Percentiles rank a stretch among this genome's conserved stretches.
phyloP scores from a whole-genome alignment of 2,888 invertebrate genomes.

The Gnatocerus cornutus region DNA sequence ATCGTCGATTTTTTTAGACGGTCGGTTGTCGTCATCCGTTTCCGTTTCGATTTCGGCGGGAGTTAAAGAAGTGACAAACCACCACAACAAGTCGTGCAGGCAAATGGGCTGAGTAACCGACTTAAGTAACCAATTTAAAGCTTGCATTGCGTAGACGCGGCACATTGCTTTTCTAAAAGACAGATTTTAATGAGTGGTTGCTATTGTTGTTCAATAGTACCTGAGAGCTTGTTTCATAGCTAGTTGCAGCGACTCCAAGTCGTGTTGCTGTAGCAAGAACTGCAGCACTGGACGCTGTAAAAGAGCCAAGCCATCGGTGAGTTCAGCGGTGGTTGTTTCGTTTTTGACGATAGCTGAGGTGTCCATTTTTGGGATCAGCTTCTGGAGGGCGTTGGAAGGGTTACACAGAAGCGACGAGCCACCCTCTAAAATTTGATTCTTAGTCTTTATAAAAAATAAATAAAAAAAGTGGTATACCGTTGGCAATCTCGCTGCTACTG shows the following conservation, averaged over 20 bases:
- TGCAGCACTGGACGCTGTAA: constrained; percentile 88
- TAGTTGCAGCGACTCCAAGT: constrained; percentile 86
- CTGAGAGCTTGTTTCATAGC: constrained; percentile 91
- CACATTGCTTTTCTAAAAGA: constrained; percentile 79
- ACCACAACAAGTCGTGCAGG: constrained; percentile 97
- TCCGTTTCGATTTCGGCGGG: constrained; percentile 73
- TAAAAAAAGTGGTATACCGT: no score
- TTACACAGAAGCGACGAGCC: constrained; percentile 89
- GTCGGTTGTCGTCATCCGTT: constrained; percentile 74
- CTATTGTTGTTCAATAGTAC: constrained; percentile 67
- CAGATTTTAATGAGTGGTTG: no score
- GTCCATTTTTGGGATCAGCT: constrained; percentile 81
- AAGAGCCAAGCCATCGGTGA: constrained; percentile 75
- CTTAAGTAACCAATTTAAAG: constrained; percentile 94
- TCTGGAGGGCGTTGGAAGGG: constrained; percentile 90
- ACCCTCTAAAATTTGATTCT: constrained; percentile 72
- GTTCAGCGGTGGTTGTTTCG: constrained; percentile 66
- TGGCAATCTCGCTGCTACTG: constrained; percentile 79
- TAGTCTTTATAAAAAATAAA: constrained; percentile 31
- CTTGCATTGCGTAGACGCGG: constrained; percentile 92
- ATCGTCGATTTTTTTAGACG: constrained; percentile 68
- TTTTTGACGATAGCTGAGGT: constrained; percentile 72
- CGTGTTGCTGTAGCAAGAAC: constrained; percentile 90
- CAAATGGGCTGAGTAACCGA: constrained; percentile 93
- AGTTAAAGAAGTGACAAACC: constrained; percentile 91